Conservation (phyloP, 2,113 vertebrate species). For the Labrus mixtus region DNA sequence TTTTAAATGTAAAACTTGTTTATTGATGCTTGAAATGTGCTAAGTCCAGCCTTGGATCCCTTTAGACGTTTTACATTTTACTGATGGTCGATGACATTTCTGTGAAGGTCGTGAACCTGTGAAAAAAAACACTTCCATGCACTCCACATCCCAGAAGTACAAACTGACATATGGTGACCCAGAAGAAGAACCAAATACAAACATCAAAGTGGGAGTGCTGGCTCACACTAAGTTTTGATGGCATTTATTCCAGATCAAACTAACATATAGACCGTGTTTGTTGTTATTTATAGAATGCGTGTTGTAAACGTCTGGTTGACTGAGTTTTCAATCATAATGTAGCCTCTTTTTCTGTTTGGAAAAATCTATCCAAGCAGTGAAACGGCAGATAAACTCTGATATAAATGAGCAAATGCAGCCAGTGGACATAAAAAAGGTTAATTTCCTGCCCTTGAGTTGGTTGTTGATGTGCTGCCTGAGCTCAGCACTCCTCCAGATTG, state of each 20-base stretch:
- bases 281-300: neutral
- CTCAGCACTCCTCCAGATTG: conserved; percentile 56
- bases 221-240: conserved; percentile 7
- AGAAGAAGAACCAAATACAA: conserved; percentile 35
- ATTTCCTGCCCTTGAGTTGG: conserved; percentile 75
- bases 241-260: conserved; percentile 16
- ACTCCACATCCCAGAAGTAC: conserved; percentile 32
- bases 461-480: conserved; percentile 56
- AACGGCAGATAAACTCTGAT: conserved; percentile 55
- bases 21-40: conserved; percentile 21
- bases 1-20: conserved; percentile 39
- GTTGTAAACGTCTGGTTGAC: conserved; percentile 9
- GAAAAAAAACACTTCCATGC: conserved; percentile 32
- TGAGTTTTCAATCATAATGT: neutral
- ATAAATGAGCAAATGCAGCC: conserved; percentile 63
- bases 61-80: conserved; percentile 17
- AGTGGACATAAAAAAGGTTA: conserved; percentile 64
- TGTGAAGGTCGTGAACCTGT: conserved; percentile 18
- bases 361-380: conserved; percentile 62
- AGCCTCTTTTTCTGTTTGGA: conserved; percentile 39
- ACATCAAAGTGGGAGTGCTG: conserved; percentile 30
- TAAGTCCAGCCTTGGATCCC: conserved; percentile 7
- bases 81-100: conserved; percentile 21
- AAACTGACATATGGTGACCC: conserved; percentile 60
- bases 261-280: neutral